Evolutionary conservation across 2,888 invertebrate genomes (phyloP).

Genomic region (Ischnura elegans): DNA sequence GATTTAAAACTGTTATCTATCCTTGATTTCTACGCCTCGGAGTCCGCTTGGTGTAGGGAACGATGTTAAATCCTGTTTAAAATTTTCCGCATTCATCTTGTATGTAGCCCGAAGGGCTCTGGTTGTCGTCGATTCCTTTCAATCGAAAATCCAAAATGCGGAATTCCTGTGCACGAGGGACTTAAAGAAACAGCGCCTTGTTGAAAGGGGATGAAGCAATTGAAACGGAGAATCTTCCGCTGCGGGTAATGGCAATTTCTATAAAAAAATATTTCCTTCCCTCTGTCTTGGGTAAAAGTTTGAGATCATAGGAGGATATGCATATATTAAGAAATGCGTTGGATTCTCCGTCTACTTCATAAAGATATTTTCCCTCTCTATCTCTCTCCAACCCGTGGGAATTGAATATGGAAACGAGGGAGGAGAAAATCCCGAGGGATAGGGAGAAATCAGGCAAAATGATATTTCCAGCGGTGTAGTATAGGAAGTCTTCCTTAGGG

Average conservation of each 20-base stretch:
- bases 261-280: background rate
- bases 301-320: background rate
- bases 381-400: background rate
- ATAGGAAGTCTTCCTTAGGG: no score
- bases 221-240: background rate
- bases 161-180: background rate
- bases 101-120: background rate
- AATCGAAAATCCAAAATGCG: background rate
- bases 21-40: background rate
- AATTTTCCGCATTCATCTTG: background rate
- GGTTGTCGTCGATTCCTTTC: background rate
- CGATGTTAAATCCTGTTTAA: background rate
- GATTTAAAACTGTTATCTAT: background rate
- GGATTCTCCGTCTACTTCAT: background rate
- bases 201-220: background rate
- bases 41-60: background rate
- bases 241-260: background rate
- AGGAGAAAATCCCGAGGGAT: background rate
- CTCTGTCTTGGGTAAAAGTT: background rate
- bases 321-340: constrained; percentile 13
- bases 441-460: constrained; percentile 9
- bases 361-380: no score
- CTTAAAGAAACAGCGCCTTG: background rate
- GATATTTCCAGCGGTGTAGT: background rate
- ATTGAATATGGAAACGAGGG: constrained; percentile 10